These are phyloP conservation scores for Anguilla pacifica DNA, from an alignment of 2,797 vertebrate species.

Conservation along the genomic window DNA sequence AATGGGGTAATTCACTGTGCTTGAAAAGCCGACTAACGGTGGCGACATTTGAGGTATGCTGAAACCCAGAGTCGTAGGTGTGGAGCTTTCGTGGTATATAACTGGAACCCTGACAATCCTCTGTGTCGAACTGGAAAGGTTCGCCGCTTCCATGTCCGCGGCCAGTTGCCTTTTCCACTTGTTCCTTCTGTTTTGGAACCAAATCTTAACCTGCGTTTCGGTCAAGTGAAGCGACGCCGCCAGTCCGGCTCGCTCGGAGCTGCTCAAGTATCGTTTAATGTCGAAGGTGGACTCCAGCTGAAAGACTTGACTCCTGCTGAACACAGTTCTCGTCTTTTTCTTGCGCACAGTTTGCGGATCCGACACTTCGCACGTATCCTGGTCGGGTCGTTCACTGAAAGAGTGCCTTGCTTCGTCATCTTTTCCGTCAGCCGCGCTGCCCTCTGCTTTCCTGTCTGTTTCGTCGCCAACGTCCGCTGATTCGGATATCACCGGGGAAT, in stretches of 20 bases:
- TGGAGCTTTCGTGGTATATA: conserved; percentile 79
- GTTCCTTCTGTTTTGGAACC: conserved; percentile 85
- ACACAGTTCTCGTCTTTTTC: conserved; percentile 86
- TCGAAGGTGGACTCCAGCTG: conserved; percentile 90
- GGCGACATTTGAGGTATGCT: conserved; percentile 67
- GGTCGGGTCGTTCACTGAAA: conserved; percentile 36
- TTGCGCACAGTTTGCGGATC: conserved; percentile 63
- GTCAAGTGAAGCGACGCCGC: conserved; percentile 75
- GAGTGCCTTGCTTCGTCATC: conserved; percentile 36
- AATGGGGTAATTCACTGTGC: conserved; percentile 75
- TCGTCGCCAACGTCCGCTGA: conserved; percentile 58
- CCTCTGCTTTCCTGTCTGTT: conserved; percentile 49
- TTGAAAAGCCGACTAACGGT: conserved; percentile 56
- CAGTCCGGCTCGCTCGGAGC: conserved; percentile 71
- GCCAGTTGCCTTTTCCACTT: conserved; percentile 86
- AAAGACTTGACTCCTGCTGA: conserved; percentile 85
- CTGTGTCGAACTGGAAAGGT: conserved; percentile 71
- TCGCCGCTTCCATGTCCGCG: conserved; percentile 75
- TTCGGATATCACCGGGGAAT: conserved; percentile 69
- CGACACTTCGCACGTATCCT: conserved; percentile 43
- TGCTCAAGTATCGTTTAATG: conserved; percentile 81
- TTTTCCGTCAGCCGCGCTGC: conserved; percentile 41
- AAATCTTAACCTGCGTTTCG: conserved; percentile 85
- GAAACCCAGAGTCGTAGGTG: conserved; percentile 66
- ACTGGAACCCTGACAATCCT: conserved; percentile 84